Evolutionary conservation across 2,797 vertebrate species (phyloP).

Genomic region (Sebastes iracundus): DNA sequence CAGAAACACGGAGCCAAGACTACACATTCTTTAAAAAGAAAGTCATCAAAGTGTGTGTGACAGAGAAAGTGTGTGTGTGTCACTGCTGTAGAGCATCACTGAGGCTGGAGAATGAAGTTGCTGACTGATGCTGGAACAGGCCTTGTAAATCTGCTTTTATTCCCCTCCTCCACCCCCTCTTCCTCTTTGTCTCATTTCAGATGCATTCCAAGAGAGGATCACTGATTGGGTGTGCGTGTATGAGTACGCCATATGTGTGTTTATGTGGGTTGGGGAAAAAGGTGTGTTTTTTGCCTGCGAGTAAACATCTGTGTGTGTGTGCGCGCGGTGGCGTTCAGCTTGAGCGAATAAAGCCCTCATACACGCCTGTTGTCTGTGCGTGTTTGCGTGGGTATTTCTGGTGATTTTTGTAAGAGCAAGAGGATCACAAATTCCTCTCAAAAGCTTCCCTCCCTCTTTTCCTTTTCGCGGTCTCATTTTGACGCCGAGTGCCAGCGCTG

Average conservation of each 20-base stretch:
- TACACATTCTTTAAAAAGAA: conserved; percentile 6
- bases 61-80: background rate
- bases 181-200: conserved; percentile 65
- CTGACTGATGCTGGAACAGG: conserved; percentile 63
- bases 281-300: conserved; percentile 16
- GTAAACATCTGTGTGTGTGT: background rate
- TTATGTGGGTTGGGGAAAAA: conserved; percentile 18
- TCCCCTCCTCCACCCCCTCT: conserved; percentile 45
- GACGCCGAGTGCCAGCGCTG: conserved; percentile 47
- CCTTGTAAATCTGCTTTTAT: conserved; percentile 69
- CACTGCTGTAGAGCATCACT: conserved; percentile 43
- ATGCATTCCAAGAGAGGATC: conserved; percentile 54
- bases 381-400: conserved; percentile 57
- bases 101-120: conserved; percentile 58
- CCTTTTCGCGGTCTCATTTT: conserved; percentile 49
- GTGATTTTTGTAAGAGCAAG: conserved; percentile 64
- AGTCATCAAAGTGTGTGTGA: conserved; percentile 26
- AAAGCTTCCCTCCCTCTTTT: conserved; percentile 56
- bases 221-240: conserved; percentile 45
- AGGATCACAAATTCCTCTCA: conserved; percentile 64
- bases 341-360: conserved; percentile 40
- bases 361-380: conserved; percentile 46
- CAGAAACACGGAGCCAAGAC: conserved; percentile 11
- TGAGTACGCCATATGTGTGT: conserved; percentile 7
- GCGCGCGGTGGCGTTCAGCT: background rate